Evolutionary conservation across 2,888 invertebrate species (phyloP).

Genomic region (Crepidodera aurea): DNA sequence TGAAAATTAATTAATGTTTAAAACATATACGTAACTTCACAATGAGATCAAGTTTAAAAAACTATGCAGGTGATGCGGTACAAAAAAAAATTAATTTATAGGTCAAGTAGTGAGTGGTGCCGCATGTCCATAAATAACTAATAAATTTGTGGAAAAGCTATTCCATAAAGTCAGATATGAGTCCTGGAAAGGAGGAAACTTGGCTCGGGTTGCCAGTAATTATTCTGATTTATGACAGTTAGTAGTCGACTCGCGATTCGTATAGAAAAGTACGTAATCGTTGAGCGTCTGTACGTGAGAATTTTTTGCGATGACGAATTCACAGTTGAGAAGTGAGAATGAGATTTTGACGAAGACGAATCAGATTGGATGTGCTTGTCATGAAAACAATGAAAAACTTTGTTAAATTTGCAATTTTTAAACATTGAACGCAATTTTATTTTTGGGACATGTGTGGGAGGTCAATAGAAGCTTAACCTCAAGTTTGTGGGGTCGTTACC

Average conservation of each 20-base stretch:
- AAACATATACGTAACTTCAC: too few relatives aligned
- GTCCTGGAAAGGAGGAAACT: conserved; percentile 29
- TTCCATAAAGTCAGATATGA: conserved; percentile 32
- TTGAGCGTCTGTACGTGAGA: not conserved
- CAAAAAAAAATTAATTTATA: conserved; percentile 16
- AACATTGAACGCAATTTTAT: too few relatives aligned
- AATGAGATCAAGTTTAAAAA: too few relatives aligned
- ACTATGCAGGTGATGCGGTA: too few relatives aligned
- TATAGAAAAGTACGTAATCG: conserved; percentile 3
- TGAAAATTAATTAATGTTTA: too few relatives aligned
- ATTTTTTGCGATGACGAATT: conserved; percentile 6
- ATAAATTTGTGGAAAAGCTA: conserved; percentile 27
- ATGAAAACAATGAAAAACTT: too few relatives aligned
- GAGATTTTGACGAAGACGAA: not conserved
- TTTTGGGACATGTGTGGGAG: too few relatives aligned
- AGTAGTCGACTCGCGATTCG: conserved; percentile 15
- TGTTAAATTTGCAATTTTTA: too few relatives aligned
- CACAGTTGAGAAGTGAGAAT: not conserved
- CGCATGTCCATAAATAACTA: conserved; percentile 32
- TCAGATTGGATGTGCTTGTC: too few relatives aligned
- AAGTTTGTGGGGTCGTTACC: too few relatives aligned
- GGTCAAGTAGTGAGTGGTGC: conserved; percentile 11
- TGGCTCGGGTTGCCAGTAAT: conserved; percentile 28
- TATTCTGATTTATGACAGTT: conserved; percentile 32
- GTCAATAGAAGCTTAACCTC: too few relatives aligned